Conservation (phyloP, 2,888 invertebrate genomes). For the Euplexia lucipara region DNA sequence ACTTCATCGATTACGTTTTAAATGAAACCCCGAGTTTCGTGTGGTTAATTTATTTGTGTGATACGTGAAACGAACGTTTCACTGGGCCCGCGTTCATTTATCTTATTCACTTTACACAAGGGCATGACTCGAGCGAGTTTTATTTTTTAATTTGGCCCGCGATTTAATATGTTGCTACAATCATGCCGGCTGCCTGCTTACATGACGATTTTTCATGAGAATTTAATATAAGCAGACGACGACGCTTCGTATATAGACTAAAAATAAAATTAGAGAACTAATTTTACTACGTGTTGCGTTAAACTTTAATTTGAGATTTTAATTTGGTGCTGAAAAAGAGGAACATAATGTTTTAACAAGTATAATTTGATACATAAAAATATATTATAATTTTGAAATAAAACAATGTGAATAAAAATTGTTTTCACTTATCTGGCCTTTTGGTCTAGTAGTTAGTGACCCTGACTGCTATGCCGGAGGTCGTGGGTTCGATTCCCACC, state of each 20-base stretch:
- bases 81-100: constrained; percentile 76
- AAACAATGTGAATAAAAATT: too few species aligned
- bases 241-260: constrained; percentile 16
- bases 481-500: too few species aligned
- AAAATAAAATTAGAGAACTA: constrained; percentile 24
- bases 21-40: constrained; percentile 62
- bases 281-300: constrained; percentile 17
- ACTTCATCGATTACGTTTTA: constrained; percentile 66
- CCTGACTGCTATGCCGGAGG: too few species aligned
- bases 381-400: too few species aligned
- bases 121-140: constrained; percentile 80
- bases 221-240: constrained; percentile 56
- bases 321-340: background rate
- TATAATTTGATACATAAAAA: too few species aligned
- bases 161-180: constrained; percentile 74
- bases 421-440: too few species aligned
- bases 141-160: constrained; percentile 82
- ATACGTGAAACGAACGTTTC: constrained; percentile 77
- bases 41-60: constrained; percentile 80
- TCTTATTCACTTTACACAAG: constrained; percentile 84
- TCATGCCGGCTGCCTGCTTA: constrained; percentile 49
- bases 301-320: constrained; percentile 16
- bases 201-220: constrained; percentile 59
- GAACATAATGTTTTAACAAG: too few species aligned
- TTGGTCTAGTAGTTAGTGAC: too few species aligned